Conservation (phyloP, 2,888 invertebrate species). For the Melangyna quadrimaculata region DNA sequence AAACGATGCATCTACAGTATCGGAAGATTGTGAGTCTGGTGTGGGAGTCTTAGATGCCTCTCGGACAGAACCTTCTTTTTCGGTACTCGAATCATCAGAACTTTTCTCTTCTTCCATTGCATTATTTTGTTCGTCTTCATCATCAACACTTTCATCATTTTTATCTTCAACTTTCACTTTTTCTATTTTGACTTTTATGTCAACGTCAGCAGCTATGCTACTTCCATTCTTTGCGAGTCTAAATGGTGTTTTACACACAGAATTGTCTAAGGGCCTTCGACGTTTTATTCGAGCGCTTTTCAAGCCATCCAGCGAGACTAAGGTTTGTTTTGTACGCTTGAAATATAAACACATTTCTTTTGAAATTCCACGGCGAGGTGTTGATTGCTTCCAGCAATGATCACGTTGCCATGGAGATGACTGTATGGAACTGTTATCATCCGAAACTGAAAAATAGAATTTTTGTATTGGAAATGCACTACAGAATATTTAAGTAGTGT, state of each 20-base stretch:
- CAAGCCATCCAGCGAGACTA: constrained; percentile 75
- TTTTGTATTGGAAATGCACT: neutral
- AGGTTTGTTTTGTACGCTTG: constrained; percentile 76
- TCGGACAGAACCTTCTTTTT: constrained; percentile 46
- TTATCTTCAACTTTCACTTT: constrained; percentile 37
- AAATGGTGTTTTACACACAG: constrained; percentile 73
- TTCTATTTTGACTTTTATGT: constrained; percentile 42
- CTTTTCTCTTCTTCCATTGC: constrained; percentile 61
- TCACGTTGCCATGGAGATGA: constrained; percentile 95
- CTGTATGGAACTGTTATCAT: constrained; percentile 94
- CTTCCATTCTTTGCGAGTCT: constrained; percentile 63
- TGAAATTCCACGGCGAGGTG: constrained; percentile 88
- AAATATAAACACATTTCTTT: constrained; percentile 87
- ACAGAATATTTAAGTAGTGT: neutral
- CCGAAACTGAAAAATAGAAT: constrained; percentile 85
- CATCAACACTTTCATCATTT: constrained; percentile 15
- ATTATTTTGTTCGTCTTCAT: constrained; percentile 8
- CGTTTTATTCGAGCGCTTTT: constrained; percentile 82
- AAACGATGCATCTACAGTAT: constrained; percentile 50
- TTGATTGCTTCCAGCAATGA: constrained; percentile 93
- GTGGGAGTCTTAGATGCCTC: constrained; percentile 61
- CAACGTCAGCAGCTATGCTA: constrained; percentile 57
- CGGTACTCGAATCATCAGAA: constrained; percentile 59
- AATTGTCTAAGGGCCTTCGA: constrained; percentile 85
- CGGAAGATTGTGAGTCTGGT: constrained; percentile 44